Percentiles rank a stretch among this genome's conserved stretches.
phyloP scores from a whole-genome alignment of 2,888 invertebrate genomes.

The Fabriciana adippe region DNA sequence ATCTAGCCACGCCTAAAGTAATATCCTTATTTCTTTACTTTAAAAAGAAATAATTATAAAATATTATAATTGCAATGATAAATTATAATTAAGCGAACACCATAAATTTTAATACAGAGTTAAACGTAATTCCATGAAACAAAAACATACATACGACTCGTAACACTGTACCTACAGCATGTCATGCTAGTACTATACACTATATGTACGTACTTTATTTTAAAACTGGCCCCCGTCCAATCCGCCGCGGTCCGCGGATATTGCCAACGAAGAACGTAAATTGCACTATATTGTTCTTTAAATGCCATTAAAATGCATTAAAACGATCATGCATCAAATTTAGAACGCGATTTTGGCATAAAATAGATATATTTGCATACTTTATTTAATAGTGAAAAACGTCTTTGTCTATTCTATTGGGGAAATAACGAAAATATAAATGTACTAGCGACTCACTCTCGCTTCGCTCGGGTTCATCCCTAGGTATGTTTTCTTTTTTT shows the following conservation, averaged over 20 bases:
- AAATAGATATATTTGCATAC: slow-evolving; percentile 14
- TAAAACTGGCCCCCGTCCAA: slow-evolving; percentile 51
- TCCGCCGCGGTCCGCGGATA: slow-evolving; percentile 39
- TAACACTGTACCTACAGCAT: not conserved
- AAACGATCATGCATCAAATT: slow-evolving; percentile 40
- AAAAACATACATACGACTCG: not conserved
- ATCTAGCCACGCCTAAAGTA: too few relatives aligned
- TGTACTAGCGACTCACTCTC: too few relatives aligned
- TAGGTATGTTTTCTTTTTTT: too few relatives aligned
- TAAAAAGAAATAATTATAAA: too few relatives aligned
- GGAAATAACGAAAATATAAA: not conserved
- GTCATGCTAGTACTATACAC: slow-evolving; percentile 6
- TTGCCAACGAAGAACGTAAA: slow-evolving; percentile 54
- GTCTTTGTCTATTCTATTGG: not conserved
- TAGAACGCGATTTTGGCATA: slow-evolving; percentile 29
- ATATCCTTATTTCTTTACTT: too few relatives aligned
- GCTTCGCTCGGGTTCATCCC: too few relatives aligned
- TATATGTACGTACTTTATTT: slow-evolving; percentile 13
- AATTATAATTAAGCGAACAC: too few relatives aligned
- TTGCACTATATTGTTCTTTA: slow-evolving; percentile 62
- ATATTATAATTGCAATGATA: too few relatives aligned
- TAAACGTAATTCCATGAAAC: not conserved
- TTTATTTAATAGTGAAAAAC: not conserved
- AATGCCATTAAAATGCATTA: slow-evolving; percentile 47
- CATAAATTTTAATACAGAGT: not conserved